Percentiles rank a stretch among this genome's conserved stretches.
Evolutionary conservation across 2,888 invertebrate species (phyloP).

Genomic region (Sussaba pulchella): DNA sequence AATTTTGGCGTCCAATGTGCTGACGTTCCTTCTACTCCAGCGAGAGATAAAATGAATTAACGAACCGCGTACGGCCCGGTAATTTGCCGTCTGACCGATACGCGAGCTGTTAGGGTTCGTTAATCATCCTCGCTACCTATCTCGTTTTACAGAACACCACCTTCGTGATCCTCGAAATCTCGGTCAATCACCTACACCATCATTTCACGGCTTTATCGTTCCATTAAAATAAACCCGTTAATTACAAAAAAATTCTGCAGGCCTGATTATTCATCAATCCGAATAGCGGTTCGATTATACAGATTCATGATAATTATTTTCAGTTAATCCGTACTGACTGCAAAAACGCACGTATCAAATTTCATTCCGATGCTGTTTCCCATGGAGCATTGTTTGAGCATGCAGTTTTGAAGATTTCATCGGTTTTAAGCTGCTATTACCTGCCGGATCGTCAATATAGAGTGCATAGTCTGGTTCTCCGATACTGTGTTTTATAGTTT

Average conservation of each 20-base stretch:
- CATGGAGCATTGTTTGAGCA: neutral
- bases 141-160: neutral
- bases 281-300: neutral
- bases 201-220: neutral
- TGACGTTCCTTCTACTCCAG: neutral
- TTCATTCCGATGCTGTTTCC: too few relatives aligned
- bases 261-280: neutral
- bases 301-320: neutral
- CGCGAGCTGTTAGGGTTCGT: conserved; percentile 18
- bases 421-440: neutral
- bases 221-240: neutral
- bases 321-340: neutral
- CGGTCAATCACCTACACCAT: neutral
- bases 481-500: conserved; percentile 10
- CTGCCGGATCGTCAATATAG: conserved; percentile 2
- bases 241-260: neutral
- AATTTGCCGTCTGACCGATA: conserved; percentile 7
- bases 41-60: conserved; percentile 29
- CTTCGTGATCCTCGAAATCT: neutral
- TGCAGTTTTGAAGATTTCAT: neutral
- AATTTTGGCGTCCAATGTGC: neutral
- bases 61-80: conserved; percentile 1
- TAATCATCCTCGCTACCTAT: conserved; percentile 29
- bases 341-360: neutral
- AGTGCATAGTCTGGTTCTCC: conserved; percentile 20